phyloP scores from a whole-genome alignment of 2,113 vertebrate species.

The Bos taurus region DNA sequence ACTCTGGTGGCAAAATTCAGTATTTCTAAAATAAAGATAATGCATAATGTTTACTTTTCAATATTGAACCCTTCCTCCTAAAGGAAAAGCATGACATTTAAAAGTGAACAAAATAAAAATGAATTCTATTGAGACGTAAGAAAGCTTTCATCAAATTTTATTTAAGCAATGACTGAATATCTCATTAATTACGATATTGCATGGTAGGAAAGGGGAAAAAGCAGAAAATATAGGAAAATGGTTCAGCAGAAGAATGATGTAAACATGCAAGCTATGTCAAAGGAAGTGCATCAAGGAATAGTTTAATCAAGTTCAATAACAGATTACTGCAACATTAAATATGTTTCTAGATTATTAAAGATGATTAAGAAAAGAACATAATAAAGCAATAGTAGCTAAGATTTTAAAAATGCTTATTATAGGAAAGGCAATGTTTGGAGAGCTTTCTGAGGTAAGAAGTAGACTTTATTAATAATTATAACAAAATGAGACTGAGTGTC shows the following conservation, averaged over 20 bases:
- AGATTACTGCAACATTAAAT: not conserved
- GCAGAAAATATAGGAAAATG: not conserved
- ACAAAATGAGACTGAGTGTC: not conserved
- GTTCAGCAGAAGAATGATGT: not conserved
- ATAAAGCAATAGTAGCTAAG: not conserved
- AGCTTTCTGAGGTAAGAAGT: not conserved
- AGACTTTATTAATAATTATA: not conserved
- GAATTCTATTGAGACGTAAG: not conserved
- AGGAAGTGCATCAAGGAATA: not conserved
- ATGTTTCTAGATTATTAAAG: conserved; percentile 16
- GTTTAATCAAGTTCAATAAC: conserved; percentile 5
- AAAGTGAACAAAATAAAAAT: conserved; percentile 27
- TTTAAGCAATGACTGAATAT: not conserved
- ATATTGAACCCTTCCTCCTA: not conserved
- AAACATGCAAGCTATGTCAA: not conserved
- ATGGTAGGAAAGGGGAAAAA: not conserved
- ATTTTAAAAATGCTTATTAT: not conserved
- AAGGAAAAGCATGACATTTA: not conserved
- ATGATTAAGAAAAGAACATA: conserved; percentile 8
- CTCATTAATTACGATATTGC: not conserved
- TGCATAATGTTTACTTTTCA: not conserved
- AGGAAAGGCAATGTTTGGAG: not conserved
- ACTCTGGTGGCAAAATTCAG: not conserved
- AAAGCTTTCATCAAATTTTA: not conserved
- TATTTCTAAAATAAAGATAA: conserved; percentile 1